Conservation (phyloP, 2,888 invertebrate genomes). For the Morpho helenor region DNA sequence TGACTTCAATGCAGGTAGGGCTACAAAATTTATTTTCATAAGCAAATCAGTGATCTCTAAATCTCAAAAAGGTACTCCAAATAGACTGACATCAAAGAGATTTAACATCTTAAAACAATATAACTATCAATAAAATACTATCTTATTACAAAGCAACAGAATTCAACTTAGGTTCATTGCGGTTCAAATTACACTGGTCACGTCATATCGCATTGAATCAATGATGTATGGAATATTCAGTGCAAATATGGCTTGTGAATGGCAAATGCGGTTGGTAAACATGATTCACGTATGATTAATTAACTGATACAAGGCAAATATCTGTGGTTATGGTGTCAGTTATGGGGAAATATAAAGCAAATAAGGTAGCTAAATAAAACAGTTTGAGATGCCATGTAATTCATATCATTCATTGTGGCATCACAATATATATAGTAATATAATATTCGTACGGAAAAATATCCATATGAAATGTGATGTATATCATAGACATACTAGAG, state of each 20-base stretch:
- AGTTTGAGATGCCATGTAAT: too few relatives aligned
- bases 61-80: conserved; percentile 11
- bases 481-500: too few relatives aligned
- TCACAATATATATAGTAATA: too few relatives aligned
- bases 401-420: too few relatives aligned
- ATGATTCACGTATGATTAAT: conserved; percentile 30
- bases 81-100: conserved; percentile 14
- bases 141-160: background rate
- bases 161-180: background rate
- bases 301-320: conserved; percentile 23
- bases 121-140: conserved; percentile 1
- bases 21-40: conserved; percentile 19
- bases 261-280: conserved; percentile 30
- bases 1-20: too few relatives aligned
- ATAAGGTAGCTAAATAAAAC: background rate
- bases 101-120: conserved; percentile 6
- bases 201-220: conserved; percentile 16
- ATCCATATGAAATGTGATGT: too few relatives aligned
- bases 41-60: conserved; percentile 14
- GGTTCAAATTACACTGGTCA: conserved; percentile 4
- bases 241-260: conserved; percentile 33
- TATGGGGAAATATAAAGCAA: background rate
- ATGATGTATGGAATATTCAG: conserved; percentile 29
- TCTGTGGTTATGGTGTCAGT: conserved; percentile 15
- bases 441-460: too few relatives aligned